These are phyloP conservation scores for Eulemur mongoz DNA, from an alignment of 2,797 vertebrate genomes.

Conservation along the genomic window DNA sequence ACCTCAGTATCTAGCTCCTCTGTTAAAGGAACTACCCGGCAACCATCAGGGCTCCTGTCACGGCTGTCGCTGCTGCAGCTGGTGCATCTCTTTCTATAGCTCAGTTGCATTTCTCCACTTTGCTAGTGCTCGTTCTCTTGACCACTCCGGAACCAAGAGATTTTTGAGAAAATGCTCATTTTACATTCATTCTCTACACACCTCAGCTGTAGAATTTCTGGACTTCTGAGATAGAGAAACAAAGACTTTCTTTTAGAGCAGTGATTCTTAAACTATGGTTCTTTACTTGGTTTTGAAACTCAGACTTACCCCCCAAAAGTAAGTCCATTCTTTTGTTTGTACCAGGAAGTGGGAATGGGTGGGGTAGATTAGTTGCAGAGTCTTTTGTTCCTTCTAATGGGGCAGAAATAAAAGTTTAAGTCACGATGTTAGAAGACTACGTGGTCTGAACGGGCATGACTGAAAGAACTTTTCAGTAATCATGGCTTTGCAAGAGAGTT, in stretches of 20 bases:
- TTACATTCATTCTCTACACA: not conserved
- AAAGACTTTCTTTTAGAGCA: not conserved
- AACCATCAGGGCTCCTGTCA: accelerated
- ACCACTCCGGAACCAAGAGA: not conserved
- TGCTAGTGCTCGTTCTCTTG: not conserved
- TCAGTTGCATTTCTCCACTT: not conserved
- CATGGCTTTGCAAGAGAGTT: not conserved
- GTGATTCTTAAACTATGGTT: not conserved
- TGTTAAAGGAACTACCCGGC: not conserved
- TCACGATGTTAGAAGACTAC: not conserved
- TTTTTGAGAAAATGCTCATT: not conserved
- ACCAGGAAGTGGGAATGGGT: not conserved
- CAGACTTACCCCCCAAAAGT: not conserved
- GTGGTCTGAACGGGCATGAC: not conserved
- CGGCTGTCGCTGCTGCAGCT: not conserved
- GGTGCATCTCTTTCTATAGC: not conserved
- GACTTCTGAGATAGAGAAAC: not conserved
- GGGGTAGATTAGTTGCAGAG: not conserved
- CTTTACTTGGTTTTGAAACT: not conserved
- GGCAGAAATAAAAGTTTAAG: not conserved
- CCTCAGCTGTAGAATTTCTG: not conserved
- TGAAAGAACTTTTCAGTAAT: not conserved
- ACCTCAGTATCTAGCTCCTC: not conserved
- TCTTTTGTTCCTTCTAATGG: not conserved
- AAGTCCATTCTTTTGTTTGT: not conserved